Percentiles rank a stretch among this genome's conserved stretches.
Conservation (phyloP, 2,797 vertebrate species). For the Bradypodion pumilum region DNA sequence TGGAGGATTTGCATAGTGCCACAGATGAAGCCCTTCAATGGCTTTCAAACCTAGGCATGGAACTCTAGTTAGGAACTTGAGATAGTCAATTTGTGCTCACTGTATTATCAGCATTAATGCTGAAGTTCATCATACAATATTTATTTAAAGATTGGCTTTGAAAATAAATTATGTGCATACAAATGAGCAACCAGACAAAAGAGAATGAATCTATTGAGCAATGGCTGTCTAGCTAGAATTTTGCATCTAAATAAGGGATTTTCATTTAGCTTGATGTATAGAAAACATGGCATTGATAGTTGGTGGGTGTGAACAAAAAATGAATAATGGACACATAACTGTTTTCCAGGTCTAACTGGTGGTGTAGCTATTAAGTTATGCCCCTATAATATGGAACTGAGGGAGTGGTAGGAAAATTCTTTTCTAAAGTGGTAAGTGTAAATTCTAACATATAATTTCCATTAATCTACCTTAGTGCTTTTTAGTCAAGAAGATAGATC, state of each 20-base stretch:
- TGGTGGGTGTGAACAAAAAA: neutral
- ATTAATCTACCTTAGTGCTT: neutral
- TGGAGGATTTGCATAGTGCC: too few species aligned
- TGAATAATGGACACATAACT: constrained; percentile 3
- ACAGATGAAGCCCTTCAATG: too few species aligned
- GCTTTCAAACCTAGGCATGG: too few species aligned
- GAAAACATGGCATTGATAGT: fast-evolving
- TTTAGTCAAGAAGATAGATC: constrained; percentile 20
- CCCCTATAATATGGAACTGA: constrained; percentile 12
- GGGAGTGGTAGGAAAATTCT: constrained; percentile 47
- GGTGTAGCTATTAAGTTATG: constrained; percentile 22
- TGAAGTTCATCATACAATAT: neutral
- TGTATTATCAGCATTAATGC: too few species aligned
- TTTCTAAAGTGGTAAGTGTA: constrained; percentile 37
- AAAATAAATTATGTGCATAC: too few species aligned
- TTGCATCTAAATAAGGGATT: neutral
- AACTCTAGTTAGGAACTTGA: too few species aligned
- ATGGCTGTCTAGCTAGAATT: fast-evolving
- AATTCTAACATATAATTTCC: constrained; percentile 11
- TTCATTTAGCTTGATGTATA: too few species aligned
- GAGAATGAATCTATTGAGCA: neutral
- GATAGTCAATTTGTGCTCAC: too few species aligned
- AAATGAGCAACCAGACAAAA: neutral
- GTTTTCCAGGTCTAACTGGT: constrained; percentile 5
- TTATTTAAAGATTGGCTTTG: too few species aligned